Evolutionary conservation across 2,888 invertebrate genomes (phyloP).

Genomic region (Eurois occulta): DNA sequence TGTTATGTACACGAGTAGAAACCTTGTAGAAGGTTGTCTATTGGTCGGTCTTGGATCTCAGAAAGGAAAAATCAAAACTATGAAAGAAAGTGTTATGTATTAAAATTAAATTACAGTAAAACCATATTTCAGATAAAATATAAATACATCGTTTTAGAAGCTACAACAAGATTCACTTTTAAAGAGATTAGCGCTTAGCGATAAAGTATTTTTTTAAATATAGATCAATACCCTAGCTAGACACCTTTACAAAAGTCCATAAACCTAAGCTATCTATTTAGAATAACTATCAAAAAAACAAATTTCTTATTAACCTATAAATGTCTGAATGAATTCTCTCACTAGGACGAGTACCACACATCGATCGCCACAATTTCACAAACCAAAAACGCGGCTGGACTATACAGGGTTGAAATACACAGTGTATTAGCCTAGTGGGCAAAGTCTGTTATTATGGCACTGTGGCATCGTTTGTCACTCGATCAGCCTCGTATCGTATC

Average conservation of each 20-base stretch:
- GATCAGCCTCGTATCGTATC: slow-evolving; percentile 32
- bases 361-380: not conserved
- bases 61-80: not conserved
- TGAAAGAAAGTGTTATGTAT: not conserved
- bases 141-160: not conserved
- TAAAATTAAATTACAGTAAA: not conserved
- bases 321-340: not conserved
- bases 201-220: not conserved
- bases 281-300: not conserved
- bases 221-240: not conserved
- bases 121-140: not conserved
- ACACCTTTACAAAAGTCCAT: not conserved
- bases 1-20: slow-evolving; percentile 8
- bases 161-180: not conserved
- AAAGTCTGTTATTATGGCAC: slow-evolving; percentile 35
- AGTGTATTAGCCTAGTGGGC: not conserved
- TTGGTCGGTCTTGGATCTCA: not conserved
- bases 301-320: not conserved
- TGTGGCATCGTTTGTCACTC: slow-evolving; percentile 48
- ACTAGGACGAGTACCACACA: not conserved
- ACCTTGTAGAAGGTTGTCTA: not conserved
- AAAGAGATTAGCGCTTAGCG: not conserved
- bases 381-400: not conserved
- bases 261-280: not conserved
- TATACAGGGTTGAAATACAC: not conserved